These are phyloP conservation scores for Baryphthengus martii DNA, from an alignment of 2,113 vertebrate species.

Conservation along the genomic window DNA sequence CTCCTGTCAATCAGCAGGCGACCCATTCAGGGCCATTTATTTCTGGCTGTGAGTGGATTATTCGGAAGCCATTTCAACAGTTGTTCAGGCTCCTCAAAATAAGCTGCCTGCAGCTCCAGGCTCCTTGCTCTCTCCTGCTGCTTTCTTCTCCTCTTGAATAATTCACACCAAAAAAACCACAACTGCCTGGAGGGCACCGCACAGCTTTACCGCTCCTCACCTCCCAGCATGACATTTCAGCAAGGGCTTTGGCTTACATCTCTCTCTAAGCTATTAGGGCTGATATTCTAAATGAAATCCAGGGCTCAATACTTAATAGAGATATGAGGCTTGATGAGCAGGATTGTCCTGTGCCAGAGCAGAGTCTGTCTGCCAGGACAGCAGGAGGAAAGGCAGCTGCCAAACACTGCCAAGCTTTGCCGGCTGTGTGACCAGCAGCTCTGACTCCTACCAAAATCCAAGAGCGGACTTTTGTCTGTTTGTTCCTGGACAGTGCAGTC, in stretches of 20 bases:
- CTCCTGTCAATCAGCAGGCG: slow-evolving; percentile 51
- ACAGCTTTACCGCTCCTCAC: not conserved
- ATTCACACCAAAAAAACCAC: not conserved
- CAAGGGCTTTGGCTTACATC: not conserved
- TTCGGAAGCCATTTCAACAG: slow-evolving; percentile 62
- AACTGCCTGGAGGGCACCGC: not conserved
- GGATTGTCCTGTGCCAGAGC: not conserved
- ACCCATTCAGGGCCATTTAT: slow-evolving; percentile 72
- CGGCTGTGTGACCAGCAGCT: not conserved
- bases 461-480: not conserved
- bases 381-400: not conserved
- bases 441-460: not conserved
- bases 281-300: not conserved
- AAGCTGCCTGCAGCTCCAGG: slow-evolving; percentile 21
- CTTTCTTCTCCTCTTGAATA: slow-evolving; percentile 33
- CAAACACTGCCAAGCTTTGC: not conserved
- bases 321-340: not conserved
- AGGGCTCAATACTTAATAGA: not conserved
- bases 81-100: slow-evolving; percentile 68
- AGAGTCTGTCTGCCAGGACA: not conserved
- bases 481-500: not conserved
- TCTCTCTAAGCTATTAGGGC: not conserved
- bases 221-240: not conserved
- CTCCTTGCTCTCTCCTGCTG: slow-evolving; percentile 24
- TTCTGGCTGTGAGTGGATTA: slow-evolving; percentile 58